These are phyloP conservation scores for Petrocephalus zakoni DNA, from an alignment of 2,113 vertebrate species.

Conservation along the genomic window DNA sequence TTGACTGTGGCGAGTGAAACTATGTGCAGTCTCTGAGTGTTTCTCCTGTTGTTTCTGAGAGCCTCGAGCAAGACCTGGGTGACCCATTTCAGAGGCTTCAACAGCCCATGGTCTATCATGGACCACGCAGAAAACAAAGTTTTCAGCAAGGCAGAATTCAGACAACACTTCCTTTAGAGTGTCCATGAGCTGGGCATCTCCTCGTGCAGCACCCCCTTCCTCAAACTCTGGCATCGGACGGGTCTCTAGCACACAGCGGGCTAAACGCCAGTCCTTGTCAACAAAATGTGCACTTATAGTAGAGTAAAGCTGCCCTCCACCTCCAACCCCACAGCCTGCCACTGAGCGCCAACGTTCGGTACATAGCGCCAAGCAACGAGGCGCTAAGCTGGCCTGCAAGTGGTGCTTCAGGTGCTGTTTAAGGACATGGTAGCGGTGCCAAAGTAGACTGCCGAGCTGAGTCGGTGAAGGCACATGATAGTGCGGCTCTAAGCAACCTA, in stretches of 20 bases:
- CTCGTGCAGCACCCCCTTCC: neutral
- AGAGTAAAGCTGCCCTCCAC: conserved; percentile 39
- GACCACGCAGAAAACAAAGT: conserved; percentile 47
- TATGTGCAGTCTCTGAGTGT: neutral
- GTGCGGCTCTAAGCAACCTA: conserved; percentile 53
- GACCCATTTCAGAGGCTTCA: conserved; percentile 7
- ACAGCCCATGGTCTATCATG: conserved; percentile 34
- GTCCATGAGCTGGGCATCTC: conserved; percentile 33
- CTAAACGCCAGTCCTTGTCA: conserved; percentile 52
- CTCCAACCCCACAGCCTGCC: conserved; percentile 38
- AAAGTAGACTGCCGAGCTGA: conserved; percentile 47
- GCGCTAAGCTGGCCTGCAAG: conserved; percentile 38
- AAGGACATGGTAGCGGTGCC: conserved; percentile 45
- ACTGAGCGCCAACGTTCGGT: conserved; percentile 46
- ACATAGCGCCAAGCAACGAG: conserved; percentile 42
- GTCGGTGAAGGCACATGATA: conserved; percentile 38
- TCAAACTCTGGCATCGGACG: conserved; percentile 28
- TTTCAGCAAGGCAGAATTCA: conserved; percentile 43
- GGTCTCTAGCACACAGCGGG: conserved; percentile 46
- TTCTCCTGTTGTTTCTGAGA: conserved; percentile 11
- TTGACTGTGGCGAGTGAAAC: conserved; percentile 29
- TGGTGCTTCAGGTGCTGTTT: conserved; percentile 49
- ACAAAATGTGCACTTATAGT: conserved; percentile 47
- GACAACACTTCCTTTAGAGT: conserved; percentile 36
- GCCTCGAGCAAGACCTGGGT: conserved; percentile 22